These are phyloP conservation scores for Silurus asotus DNA, from an alignment of 2,113 vertebrate species.

Conservation along the genomic window DNA sequence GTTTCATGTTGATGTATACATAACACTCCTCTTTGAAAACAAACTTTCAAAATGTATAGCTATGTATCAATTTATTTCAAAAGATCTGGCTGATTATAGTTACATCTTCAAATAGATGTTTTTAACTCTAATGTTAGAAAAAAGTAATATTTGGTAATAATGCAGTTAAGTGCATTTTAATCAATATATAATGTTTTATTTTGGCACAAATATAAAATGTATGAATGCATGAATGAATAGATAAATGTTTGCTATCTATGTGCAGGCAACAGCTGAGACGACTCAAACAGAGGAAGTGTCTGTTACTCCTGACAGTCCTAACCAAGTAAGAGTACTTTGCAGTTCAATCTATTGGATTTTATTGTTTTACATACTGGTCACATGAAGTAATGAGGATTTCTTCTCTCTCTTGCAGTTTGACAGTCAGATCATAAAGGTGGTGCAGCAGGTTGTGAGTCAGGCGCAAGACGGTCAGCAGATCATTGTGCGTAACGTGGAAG, in stretches of 20 bases:
- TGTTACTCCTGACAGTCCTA: constrained; percentile 67
- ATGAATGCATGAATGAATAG: not conserved
- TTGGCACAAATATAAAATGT: not conserved
- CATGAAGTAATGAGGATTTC: too few relatives aligned
- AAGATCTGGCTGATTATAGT: too few relatives aligned
- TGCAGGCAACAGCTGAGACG: constrained; percentile 65
- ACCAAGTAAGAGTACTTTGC: constrained; percentile 59
- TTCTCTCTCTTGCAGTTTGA: constrained; percentile 75
- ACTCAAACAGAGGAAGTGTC: constrained; percentile 65
- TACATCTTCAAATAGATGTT: too few relatives aligned
- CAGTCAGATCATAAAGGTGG: constrained; percentile 94
- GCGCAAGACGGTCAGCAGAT: constrained; percentile 85
- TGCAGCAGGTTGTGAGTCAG: constrained; percentile 91
- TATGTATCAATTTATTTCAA: too few relatives aligned
- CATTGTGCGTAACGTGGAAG: constrained; percentile 86
- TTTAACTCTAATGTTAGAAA: not conserved
- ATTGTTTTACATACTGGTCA: too few relatives aligned
- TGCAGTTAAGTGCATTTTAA: not conserved
- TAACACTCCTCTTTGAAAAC: not conserved
- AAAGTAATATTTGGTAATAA: too few relatives aligned
- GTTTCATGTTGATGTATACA: not conserved
- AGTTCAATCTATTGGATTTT: not conserved
- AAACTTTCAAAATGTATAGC: not conserved
- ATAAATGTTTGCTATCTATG: not conserved
- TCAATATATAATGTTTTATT: not conserved